These are phyloP conservation scores for Casuarius casuarius DNA, from an alignment of 2,113 vertebrate genomes.

Conservation along the genomic window DNA sequence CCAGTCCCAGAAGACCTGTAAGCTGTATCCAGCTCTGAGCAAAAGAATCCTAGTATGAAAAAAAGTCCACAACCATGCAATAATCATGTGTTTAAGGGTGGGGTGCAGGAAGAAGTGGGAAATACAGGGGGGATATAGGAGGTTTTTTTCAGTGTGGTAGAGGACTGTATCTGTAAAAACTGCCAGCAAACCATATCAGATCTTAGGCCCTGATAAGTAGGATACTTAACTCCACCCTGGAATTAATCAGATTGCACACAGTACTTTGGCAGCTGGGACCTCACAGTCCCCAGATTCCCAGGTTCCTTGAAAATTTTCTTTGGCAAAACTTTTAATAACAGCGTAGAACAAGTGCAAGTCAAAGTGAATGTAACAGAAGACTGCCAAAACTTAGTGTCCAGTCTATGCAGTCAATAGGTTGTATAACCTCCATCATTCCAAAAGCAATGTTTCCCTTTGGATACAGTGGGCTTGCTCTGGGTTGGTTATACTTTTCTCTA, in stretches of 20 bases:
- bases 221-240: not conserved
- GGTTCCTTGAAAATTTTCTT: not conserved
- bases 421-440: not conserved
- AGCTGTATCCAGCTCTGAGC: not conserved
- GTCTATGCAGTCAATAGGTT: not conserved
- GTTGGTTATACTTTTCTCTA: not conserved
- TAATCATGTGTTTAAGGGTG: not conserved
- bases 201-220: not conserved
- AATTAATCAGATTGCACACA: not conserved
- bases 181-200: not conserved
- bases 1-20: not conserved
- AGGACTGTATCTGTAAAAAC: not conserved
- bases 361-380: not conserved
- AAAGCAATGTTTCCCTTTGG: not conserved
- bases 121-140: not conserved
- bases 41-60: not conserved
- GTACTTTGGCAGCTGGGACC: not conserved
- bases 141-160: not conserved
- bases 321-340: not conserved
- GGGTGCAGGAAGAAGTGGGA: not conserved
- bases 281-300: not conserved
- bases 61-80: not conserved
- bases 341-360: not conserved
- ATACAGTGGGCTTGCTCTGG: fast-evolving
- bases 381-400: not conserved